These are phyloP conservation scores for Bombus confusus DNA, from an alignment of 1,140 invertebrate genomes.

Conservation along the genomic window DNA sequence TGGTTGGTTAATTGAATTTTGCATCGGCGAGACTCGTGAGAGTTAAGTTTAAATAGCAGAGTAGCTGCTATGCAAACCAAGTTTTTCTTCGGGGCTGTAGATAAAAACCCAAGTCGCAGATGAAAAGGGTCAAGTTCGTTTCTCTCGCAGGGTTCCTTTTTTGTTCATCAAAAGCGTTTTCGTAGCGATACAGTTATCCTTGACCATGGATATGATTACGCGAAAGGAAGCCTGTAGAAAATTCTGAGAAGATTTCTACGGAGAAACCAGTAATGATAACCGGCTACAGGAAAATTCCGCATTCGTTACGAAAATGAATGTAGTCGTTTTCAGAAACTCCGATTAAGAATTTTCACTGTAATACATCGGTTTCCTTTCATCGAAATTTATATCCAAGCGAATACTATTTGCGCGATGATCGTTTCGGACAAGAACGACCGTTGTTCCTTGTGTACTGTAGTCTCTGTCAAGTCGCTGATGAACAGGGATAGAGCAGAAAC, in stretches of 20 bases:
- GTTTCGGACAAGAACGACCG: not conserved
- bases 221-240: not conserved
- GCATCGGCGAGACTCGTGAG: slow-evolving; percentile 16
- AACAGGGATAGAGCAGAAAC: not conserved
- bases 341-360: not conserved
- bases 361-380: not conserved
- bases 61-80: not conserved
- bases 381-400: not conserved
- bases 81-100: not conserved
- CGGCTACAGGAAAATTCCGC: not conserved
- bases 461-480: not conserved
- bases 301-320: not conserved
- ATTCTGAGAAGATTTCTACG: not conserved
- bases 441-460: not conserved
- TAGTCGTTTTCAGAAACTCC: not conserved
- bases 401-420: not conserved
- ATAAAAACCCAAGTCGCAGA: not conserved
- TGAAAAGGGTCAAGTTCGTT: not conserved
- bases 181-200: not conserved
- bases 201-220: not conserved
- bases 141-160: not conserved
- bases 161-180: not conserved
- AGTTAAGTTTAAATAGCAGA: not conserved
- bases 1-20: slow-evolving; percentile 9
- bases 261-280: not conserved